Evolutionary conservation across 2,888 invertebrate species (phyloP).

Genomic region (Heterodera filipjevi): DNA sequence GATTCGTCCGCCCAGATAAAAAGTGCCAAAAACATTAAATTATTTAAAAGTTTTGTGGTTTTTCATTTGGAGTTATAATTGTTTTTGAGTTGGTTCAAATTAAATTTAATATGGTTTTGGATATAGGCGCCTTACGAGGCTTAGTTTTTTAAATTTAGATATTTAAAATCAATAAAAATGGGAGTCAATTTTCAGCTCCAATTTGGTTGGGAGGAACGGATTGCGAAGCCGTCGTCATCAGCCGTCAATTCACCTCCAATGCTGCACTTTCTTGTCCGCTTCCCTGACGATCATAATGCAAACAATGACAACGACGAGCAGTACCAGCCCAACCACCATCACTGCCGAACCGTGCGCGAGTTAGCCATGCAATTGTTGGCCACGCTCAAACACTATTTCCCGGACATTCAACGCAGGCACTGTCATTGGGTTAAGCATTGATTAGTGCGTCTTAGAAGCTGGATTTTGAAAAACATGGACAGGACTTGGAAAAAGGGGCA

Average conservation of each 20-base stretch:
- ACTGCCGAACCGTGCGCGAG: conserved; percentile 25
- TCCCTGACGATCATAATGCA: neutral
- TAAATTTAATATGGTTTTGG: too few relatives aligned
- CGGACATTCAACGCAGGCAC: conserved; percentile 49
- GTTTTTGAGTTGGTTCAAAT: too few relatives aligned
- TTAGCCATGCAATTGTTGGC: conserved; percentile 46
- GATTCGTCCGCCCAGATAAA: too few relatives aligned
- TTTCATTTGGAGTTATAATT: too few relatives aligned
- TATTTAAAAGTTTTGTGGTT: too few relatives aligned
- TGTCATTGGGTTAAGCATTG: neutral
- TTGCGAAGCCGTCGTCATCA: neutral
- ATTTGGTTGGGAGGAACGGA: conserved; percentile 43
- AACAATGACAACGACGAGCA: conserved; percentile 8
- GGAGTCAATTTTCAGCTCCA: conserved; percentile 32
- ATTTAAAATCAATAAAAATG: too few relatives aligned
- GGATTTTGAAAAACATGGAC: too few relatives aligned
- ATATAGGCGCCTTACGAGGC: too few relatives aligned
- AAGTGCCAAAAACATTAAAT: too few relatives aligned
- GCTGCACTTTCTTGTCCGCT: conserved; percentile 24
- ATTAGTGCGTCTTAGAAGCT: neutral
- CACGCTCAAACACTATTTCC: conserved; percentile 64
- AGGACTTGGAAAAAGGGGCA: too few relatives aligned
- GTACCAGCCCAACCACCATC: neutral
- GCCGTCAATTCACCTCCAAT: neutral
- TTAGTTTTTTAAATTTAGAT: too few relatives aligned